Evolutionary conservation across 2,797 vertebrate species (phyloP), one percentile per base, ranked within the genome.

Genomic region (Gobionotothen gibberifrons): DNA sequence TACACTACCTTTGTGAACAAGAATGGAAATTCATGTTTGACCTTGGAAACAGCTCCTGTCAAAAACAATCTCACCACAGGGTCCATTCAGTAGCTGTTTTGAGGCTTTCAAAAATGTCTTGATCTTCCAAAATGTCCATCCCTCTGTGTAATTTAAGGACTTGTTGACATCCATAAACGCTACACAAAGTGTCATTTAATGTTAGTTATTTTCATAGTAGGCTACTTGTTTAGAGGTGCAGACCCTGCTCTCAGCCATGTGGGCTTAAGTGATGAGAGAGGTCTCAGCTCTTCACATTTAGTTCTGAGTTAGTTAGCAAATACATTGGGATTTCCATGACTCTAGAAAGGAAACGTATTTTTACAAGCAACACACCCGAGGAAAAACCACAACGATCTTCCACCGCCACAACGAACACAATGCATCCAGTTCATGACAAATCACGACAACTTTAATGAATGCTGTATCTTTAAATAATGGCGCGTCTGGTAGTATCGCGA

Each of bases 401-500:
- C 22, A 11, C 26, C 4, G 9, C 11, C 4, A 9, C 21, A 21
- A 29, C 8, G 2, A 10, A 17, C 3, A 1, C 14, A 4, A 6
- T 54, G 22, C 21, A 13, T 42, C 9, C 17, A 46, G 10, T 1
- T 9, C n/a, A 46, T 2, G 5, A 53, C 9, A 16, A 55, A 21
- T 26, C 40, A 58, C 3, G 19, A 21, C 5, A 17, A 26, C 12
- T 19, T 3, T 4, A 1, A 3, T 29, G 17, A 65, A 16, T 21
- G 6, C 21, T 54, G 2, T 26, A 56, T 67, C 55, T 57, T 71
- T 36, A 21, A 61, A 36, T 5, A 39, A 54, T 58, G 29, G 40
- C 15, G 39, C 22, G 39, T 9, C 14, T 3, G 32, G 44, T 29
- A 78, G 10, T 90, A 74, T 91, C 90, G 90, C 90, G 89, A 87